Conservation (phyloP, 2,797 vertebrate genomes). For the Pygocentrus nattereri region DNA sequence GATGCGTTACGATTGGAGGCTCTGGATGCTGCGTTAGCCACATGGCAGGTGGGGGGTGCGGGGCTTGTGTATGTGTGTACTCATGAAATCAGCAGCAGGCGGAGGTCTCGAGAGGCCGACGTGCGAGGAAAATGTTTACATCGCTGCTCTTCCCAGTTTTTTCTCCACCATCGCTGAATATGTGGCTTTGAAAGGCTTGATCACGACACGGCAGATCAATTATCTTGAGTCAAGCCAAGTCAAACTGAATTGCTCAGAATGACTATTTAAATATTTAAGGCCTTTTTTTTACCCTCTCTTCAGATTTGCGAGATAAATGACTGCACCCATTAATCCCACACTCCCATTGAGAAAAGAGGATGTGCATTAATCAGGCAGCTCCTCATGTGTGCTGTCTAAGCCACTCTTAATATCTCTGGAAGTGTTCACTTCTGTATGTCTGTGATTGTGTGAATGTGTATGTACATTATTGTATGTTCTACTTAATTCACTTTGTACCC, state of each 20-base stretch:
- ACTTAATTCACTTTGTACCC: too few relatives aligned
- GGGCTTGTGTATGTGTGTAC: background rate
- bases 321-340: constrained; percentile 9
- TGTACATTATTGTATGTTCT: too few relatives aligned
- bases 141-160: background rate
- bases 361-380: background rate
- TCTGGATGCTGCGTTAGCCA: background rate
- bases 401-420: background rate
- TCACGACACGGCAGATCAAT: background rate
- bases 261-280: constrained; percentile 16
- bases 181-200: background rate
- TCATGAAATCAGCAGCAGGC: background rate
- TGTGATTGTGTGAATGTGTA: too few relatives aligned
- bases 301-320: constrained; percentile 22
- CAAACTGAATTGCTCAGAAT: background rate
- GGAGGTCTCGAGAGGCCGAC: background rate
- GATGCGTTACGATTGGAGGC: background rate
- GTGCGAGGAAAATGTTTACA: background rate
- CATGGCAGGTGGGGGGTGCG: background rate
- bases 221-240: constrained; percentile 1
- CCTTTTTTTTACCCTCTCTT: background rate
- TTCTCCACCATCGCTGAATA: too few relatives aligned
- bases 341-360: background rate
- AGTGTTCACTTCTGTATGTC: background rate
- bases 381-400: background rate